Conservation (phyloP, 2,113 vertebrate genomes). For the Myiozetetes cayanensis region DNA sequence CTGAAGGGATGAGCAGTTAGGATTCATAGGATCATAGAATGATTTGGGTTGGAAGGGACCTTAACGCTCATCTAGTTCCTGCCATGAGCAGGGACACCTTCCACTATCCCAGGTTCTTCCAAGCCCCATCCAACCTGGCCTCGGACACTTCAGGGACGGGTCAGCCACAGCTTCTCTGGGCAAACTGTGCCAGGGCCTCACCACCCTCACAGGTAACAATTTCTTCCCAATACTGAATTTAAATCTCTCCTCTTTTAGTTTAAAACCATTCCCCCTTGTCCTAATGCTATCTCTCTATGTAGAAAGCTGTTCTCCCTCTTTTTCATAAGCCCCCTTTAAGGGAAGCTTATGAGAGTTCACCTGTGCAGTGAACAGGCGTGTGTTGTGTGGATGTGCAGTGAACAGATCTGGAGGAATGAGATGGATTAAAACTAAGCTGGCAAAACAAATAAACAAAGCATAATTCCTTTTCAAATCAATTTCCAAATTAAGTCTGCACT, state of each 20-base stretch:
- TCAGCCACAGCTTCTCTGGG: neutral
- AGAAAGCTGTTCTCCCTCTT: neutral
- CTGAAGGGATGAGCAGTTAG: neutral
- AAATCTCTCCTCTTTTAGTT: neutral
- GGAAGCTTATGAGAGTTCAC: neutral
- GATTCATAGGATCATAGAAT: rapidly evolving
- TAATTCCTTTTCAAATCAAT: neutral
- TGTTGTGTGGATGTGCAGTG: neutral
- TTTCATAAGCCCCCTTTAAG: neutral
- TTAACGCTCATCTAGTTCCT: rapidly evolving
- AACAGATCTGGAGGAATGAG: neutral
- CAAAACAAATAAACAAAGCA: neutral
- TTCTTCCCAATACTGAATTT: neutral
- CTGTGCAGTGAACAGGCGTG: neutral
- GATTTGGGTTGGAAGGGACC: neutral
- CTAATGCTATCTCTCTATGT: neutral
- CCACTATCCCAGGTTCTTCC: neutral
- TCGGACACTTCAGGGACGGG: neutral
- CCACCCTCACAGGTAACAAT: rapidly evolving
- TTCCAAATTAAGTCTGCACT: neutral
- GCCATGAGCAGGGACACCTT: neutral
- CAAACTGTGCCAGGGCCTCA: neutral
- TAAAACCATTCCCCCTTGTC: neutral
- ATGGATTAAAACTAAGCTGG: neutral
- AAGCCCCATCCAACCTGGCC: neutral